Percentiles rank a stretch among this genome's conserved stretches.
Conservation (phyloP, 1,140 invertebrate species). For the Lepidotrigona ventralis region DNA sequence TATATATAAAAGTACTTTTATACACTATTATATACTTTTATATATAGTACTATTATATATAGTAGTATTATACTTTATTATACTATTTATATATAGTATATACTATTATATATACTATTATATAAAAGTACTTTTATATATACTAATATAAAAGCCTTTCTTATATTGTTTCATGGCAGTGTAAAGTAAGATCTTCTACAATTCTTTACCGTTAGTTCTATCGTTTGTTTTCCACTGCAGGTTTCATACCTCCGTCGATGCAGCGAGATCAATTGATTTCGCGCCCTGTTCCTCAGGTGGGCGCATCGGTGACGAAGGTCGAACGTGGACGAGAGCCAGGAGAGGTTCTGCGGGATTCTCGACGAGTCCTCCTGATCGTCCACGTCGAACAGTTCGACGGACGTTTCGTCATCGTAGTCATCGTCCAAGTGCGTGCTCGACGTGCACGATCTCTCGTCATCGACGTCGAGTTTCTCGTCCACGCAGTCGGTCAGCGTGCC, state of each 20-base stretch:
- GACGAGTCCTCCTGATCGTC: slow-evolving; percentile 45
- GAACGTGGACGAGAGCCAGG: slow-evolving; percentile 64
- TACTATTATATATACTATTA: too few relatives aligned
- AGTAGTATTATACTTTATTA: too few relatives aligned
- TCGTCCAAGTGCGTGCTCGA: slow-evolving; percentile 34
- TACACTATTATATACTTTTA: too few relatives aligned
- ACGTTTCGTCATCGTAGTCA: slow-evolving; percentile 50
- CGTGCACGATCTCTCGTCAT: slow-evolving; percentile 54
- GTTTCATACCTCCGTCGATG: slow-evolving; percentile 64
- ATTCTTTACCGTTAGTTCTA: not conserved
- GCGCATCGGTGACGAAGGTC: slow-evolving; percentile 66
- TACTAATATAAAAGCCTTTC: not conserved
- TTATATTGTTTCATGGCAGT: not conserved
- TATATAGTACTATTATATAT: too few relatives aligned
- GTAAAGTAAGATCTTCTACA: not conserved
- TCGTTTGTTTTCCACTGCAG: too few relatives aligned
- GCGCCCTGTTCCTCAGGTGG: slow-evolving; percentile 53
- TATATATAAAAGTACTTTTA: too few relatives aligned
- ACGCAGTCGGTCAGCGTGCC: slow-evolving; percentile 71
- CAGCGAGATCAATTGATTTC: slow-evolving; percentile 56
- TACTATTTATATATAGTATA: too few relatives aligned
- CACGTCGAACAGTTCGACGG: slow-evolving; percentile 59
- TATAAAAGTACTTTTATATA: too few relatives aligned
- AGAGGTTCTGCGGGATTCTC: slow-evolving; percentile 59
- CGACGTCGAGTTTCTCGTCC: slow-evolving; percentile 60